phyloP scores from a whole-genome alignment of 1,140 invertebrate species.

The Hermetia illucens region DNA sequence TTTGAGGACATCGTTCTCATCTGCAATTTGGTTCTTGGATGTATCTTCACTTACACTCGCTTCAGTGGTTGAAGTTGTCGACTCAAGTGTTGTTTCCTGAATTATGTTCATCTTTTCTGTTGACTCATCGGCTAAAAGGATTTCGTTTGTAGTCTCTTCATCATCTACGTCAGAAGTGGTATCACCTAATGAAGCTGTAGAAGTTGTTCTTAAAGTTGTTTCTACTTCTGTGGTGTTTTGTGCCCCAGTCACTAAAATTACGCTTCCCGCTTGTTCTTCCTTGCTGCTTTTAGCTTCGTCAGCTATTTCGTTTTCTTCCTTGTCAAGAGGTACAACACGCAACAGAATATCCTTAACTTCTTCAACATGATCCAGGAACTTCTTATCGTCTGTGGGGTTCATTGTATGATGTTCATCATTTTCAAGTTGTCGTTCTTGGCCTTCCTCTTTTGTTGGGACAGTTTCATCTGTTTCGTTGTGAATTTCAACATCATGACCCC shows the following conservation, averaged over 20 bases:
- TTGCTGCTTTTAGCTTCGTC: too few species aligned
- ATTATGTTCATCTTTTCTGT: conserved; percentile 8
- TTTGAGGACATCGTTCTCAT: too few species aligned
- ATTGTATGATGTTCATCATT: conserved; percentile 27
- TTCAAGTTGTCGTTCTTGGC: conserved; percentile 15
- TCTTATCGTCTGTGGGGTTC: conserved; percentile 15
- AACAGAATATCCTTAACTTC: conserved; percentile 10
- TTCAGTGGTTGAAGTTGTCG: conserved; percentile 5
- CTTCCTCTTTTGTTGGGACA: conserved; percentile 5
- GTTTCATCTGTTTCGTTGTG: conserved; percentile 11
- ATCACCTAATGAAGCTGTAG: background rate
- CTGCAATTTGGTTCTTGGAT: too few species aligned
- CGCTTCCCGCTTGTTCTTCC: too few species aligned
- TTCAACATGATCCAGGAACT: conserved; percentile 10
- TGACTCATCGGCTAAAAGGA: background rate
- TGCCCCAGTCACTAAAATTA: too few species aligned
- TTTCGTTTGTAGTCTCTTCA: background rate
- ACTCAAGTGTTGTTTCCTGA: background rate
- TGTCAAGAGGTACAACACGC: conserved; percentile 8
- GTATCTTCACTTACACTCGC: conserved; percentile 3
- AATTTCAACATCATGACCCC: conserved; percentile 29
- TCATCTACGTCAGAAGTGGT: background rate
- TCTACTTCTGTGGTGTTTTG: too few species aligned
- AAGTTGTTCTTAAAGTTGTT: background rate
- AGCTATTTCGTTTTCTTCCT: background rate